Conservation (phyloP, 2,113 vertebrate genomes). For the Nothocercus julius region DNA sequence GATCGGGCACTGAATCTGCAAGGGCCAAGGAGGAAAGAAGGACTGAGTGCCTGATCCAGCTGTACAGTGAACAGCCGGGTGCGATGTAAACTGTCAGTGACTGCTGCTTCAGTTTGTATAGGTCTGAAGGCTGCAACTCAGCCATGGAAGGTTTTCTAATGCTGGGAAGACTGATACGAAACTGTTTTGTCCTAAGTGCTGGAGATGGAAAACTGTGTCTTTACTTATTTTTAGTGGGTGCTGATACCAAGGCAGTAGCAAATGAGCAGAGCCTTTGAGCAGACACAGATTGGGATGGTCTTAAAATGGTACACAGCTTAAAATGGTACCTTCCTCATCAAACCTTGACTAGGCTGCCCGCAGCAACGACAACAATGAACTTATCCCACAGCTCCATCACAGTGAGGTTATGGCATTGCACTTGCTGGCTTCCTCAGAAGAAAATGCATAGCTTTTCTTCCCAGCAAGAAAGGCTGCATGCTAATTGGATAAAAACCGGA, state of each 20-base stretch:
- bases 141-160: neutral
- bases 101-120: neutral
- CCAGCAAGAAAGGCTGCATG: neutral
- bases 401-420: neutral
- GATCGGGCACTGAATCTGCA: too few relatives aligned
- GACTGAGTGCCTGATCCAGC: neutral
- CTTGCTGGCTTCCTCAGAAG: neutral
- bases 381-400: neutral
- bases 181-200: neutral
- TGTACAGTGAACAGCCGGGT: neutral
- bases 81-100: neutral
- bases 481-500: neutral
- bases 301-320: neutral
- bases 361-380: neutral
- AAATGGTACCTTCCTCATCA: neutral
- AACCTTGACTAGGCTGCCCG: neutral
- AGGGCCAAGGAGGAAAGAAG: too few relatives aligned
- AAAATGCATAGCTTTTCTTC: neutral
- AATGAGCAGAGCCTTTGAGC: neutral
- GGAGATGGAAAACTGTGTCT: neutral
- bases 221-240: neutral
- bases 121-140: neutral
- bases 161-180: neutral
- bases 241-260: neutral
- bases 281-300: neutral